phyloP scores from a whole-genome alignment of 2,113 vertebrate genomes.

The Xiphias gladius region DNA sequence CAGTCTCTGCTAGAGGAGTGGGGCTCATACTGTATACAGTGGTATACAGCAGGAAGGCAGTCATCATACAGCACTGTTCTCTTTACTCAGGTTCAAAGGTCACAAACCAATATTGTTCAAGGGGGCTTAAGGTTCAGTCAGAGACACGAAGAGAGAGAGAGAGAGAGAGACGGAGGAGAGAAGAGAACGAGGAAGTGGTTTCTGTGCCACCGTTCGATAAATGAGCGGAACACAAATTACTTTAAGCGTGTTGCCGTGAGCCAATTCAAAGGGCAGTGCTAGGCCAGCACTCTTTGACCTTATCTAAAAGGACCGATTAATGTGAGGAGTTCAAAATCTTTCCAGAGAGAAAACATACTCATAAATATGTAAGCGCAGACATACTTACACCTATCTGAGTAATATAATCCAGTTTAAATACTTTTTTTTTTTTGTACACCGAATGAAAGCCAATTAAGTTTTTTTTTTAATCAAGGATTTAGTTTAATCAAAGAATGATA shows the following conservation, averaged over 20 bases:
- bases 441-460: not conserved
- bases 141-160: not conserved
- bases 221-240: slow-evolving; percentile 65
- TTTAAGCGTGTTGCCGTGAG: slow-evolving; percentile 55
- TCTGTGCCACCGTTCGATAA: slow-evolving; percentile 51
- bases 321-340: slow-evolving; percentile 19
- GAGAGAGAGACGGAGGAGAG: not conserved
- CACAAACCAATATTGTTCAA: slow-evolving; percentile 41
- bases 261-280: slow-evolving; percentile 54
- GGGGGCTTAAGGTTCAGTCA: slow-evolving; percentile 10
- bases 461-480: not conserved
- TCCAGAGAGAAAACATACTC: slow-evolving; percentile 15
- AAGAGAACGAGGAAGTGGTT: slow-evolving; percentile 34
- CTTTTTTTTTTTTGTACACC: not conserved
- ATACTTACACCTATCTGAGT: not conserved
- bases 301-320: slow-evolving; percentile 51
- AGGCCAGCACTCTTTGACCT: slow-evolving; percentile 63
- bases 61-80: slow-evolving; percentile 19
- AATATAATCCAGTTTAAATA: not conserved
- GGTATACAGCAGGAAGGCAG: not conserved
- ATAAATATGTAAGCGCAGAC: not conserved
- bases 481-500: not conserved
- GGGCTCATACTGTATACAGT: not conserved
- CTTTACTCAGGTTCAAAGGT: slow-evolving; percentile 49
- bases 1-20: not conserved